Conservation (phyloP, 2,113 vertebrate genomes). For the Aphelocoma coerulescens region DNA sequence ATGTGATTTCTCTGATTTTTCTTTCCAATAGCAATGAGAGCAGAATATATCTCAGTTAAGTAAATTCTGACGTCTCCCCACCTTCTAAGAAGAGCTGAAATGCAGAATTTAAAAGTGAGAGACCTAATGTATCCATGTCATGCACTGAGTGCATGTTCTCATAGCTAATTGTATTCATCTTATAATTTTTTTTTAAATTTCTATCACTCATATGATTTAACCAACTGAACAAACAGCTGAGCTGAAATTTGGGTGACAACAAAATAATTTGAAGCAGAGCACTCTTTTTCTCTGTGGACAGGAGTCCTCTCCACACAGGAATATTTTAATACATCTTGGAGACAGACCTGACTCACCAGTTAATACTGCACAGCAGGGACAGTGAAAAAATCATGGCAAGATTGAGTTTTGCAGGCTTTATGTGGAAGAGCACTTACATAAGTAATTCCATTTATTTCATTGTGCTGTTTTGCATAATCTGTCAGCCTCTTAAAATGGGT, state of each 20-base stretch:
- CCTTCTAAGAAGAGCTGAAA: constrained; percentile 34
- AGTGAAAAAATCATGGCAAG: not conserved
- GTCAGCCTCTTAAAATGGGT: not conserved
- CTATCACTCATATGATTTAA: constrained; percentile 23
- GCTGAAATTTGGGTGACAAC: constrained; percentile 38
- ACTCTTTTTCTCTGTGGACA: not conserved
- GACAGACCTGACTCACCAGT: not conserved
- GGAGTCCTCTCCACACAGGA: not conserved
- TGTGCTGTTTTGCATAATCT: not conserved
- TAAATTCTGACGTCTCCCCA: not conserved
- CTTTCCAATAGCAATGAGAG: not conserved
- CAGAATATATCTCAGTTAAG: not conserved
- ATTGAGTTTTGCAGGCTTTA: not conserved
- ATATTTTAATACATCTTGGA: constrained; percentile 5
- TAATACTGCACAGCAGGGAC: not conserved
- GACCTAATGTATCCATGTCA: constrained; percentile 43
- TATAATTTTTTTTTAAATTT: constrained; percentile 18
- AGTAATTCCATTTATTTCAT: not conserved
- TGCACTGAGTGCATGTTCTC: not conserved
- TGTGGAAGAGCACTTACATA: not conserved
- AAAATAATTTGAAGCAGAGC: constrained; percentile 3
- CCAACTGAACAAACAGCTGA: constrained; percentile 41
- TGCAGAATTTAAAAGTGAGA: constrained; percentile 41
- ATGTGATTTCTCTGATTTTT: not conserved
- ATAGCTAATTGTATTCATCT: constrained; percentile 43